Base-by-base conservation (phyloP, 2,113 vertebrate species). In the Triplophysa dalaica region DNA sequence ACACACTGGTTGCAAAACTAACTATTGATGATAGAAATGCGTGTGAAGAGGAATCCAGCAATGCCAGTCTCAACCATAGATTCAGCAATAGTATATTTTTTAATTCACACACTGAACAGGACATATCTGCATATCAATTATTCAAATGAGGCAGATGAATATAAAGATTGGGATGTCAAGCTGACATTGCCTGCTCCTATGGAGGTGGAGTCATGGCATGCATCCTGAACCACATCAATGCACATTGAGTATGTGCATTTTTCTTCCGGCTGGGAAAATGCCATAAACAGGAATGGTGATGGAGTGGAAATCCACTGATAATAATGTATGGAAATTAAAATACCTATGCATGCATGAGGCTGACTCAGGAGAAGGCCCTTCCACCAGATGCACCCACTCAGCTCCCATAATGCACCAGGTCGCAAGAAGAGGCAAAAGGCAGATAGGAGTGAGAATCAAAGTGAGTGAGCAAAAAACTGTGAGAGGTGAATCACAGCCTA, bases 331-430 rank as follows among this genome's bases (percentile, higher is more conserved):
- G 89, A 93, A 92, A 79, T 89, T 54, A 86, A 90, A 90, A 93
- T 95, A 95, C 94, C 93, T 95, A 95, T 91, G 94, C 92, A 94
- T 93, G 93, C 93, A 94, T 91, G 92, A 91, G 91, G 91, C 86
- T 85, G 92, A 89, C 88, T 89, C 91, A 89, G 90, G 93, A 77
- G 84, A 91, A 12, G 85, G 87, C 90, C 8, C 38, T 52, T 81
- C 79, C 83, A 84, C 84, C 85, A 85, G 90, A 89, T 88, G 91
- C 88, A 86, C 90, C 85, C 89, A 90, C 90, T 92, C 92, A 78
- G 91, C 91, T 92, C 94, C 91, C 90, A 90, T 83, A 92, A 87
- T 81, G 90, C 91, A 92, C 90, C 90, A 87, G 79, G 91, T 88
- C 91, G 91, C 91, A 90, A 88, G 86, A 84, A 89, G 84, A 88